Base-by-base conservation (phyloP, 2,888 invertebrate genomes). In the Meiosimyza platycephala region DNA sequence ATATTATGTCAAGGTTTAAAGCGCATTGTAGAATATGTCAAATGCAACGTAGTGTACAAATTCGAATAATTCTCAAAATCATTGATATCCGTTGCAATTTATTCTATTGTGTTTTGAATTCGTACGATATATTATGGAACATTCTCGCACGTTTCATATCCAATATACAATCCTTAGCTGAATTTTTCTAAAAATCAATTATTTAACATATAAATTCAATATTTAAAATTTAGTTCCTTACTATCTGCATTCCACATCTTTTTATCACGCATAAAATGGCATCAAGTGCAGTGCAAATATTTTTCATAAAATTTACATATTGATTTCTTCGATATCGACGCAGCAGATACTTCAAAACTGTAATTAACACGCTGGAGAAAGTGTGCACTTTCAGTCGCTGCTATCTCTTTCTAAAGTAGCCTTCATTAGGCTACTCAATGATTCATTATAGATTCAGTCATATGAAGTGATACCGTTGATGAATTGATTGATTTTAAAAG, bases 241-340 rank as follows among this genome's bases (percentile, higher is more conserved):
- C 40, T 40, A 9, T 40, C 40, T 9, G 9, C 55, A 55, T 55
- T 40, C 40, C 40, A 9, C 55, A 18, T 55, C 4, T 9, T 55
- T 12, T n/a, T 18, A 4, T n/a, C 11, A n/a, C 22, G 6, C 16
- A 16, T 40, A 67, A 67, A 67, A 22, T 18, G 4, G n/a, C 33
- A 54, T 63, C 54, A 54, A 70, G 70, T 70, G 63, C 47, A 63
- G 18, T 52, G 70, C 70, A 70, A 70, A 70, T 70, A 70, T 63
- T 63, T 70, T 59, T 40, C 52, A 48, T 70, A 63, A 62, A 48
- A 70, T 70, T 62, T 70, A 52, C 70, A 70, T 70, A 70, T 70
- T 63, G 70, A 70, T 62, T 40, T 40, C 40, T 40, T 40, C 40
- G 55, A 67, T 47, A 55, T 6, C n/a, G 47, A 67, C 18, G 40